Base-by-base conservation (phyloP, 2,797 vertebrate species). In the Gymnoscopelus microlampas region DNA sequence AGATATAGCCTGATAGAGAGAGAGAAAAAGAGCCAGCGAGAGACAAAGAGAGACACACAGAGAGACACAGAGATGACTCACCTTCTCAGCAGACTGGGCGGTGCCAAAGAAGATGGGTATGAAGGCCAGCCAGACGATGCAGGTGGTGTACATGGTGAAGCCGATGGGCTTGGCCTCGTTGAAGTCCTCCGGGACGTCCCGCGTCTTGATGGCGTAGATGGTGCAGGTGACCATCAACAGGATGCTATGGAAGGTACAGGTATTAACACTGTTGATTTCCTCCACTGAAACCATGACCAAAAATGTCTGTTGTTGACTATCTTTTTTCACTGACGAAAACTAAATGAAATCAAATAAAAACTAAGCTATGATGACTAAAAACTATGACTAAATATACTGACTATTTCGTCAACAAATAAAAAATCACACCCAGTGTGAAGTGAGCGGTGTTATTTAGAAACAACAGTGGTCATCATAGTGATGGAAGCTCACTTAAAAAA, bases 41-140 rank as follows among this genome's bases (percentile, higher is more conserved):
- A 47, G 68, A 55, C 10, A 53, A 24, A 68, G 5, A 50, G 26
- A n/a, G 10, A 50, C 13, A 32, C 10, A 14, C 7, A 67, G 11
- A 23, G 44, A 47, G 35, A 39, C 6, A 11, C 10, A 26, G n/a
- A 60, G 4, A 53, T 78, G 85, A 89, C 95, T 95, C 96, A 99
- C 98, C 96, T 99, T 99, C 92, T 99, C 98, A 0, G 97, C 97
- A 70, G 98, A 99, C 88, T 99, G 97, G 53, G 98, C 97, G 44
- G 98, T 99, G 92, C 98, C 98, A 94, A 99, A 99, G 95, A 99
- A 99, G 89, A 99, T 99, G 12, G 98, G 98, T 88, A 99, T 99
- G 93, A 99, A 99, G 91, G 98, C 98, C 88, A 99, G 94, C 98
- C 98, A 99, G 29, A 99, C 97, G 86, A 99, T 99, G 92, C 98